Conservation (phyloP, 2,888 invertebrate species). For the Cheilosia vernalis region DNA sequence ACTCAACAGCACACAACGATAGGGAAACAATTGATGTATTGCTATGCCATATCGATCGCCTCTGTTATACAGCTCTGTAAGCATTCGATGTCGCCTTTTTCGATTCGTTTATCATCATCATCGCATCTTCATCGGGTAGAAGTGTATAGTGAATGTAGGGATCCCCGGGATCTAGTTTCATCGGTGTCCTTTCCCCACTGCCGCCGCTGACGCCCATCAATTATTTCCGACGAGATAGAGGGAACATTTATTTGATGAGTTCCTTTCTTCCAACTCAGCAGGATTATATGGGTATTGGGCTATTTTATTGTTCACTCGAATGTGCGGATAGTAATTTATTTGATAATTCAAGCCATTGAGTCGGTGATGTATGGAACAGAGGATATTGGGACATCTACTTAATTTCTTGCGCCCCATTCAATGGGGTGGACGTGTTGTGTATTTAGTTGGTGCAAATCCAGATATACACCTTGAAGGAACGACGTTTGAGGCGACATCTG, state of each 20-base stretch:
- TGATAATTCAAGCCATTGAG: conserved; percentile 49
- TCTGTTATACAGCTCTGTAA: conserved; percentile 5
- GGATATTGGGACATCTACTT: conserved; percentile 2
- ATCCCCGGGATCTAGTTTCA: conserved; percentile 21
- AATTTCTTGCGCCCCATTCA: neutral
- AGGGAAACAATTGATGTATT: conserved; percentile 44
- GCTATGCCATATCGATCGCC: conserved; percentile 23
- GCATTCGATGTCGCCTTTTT: conserved; percentile 20
- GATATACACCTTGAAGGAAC: too few species aligned
- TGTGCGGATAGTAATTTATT: conserved; percentile 38
- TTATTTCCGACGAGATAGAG: conserved; percentile 14
- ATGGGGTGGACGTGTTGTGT: neutral
- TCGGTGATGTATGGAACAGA: conserved; percentile 33
- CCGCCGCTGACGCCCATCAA: conserved; percentile 9
- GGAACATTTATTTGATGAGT: conserved; percentile 52
- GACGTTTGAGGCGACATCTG: too few species aligned
- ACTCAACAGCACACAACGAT: neutral
- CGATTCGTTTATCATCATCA: conserved; percentile 35
- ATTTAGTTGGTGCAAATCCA: too few species aligned
- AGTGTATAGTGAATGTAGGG: neutral
- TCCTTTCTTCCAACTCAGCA: conserved; percentile 37
- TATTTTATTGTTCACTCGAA: conserved; percentile 26
- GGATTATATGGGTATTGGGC: conserved; percentile 23
- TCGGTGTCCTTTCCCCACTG: neutral
- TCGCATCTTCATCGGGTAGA: conserved; percentile 11